Conservation (phyloP, 2,113 vertebrate genomes). For the Oncorhynchus tshawytscha region DNA sequence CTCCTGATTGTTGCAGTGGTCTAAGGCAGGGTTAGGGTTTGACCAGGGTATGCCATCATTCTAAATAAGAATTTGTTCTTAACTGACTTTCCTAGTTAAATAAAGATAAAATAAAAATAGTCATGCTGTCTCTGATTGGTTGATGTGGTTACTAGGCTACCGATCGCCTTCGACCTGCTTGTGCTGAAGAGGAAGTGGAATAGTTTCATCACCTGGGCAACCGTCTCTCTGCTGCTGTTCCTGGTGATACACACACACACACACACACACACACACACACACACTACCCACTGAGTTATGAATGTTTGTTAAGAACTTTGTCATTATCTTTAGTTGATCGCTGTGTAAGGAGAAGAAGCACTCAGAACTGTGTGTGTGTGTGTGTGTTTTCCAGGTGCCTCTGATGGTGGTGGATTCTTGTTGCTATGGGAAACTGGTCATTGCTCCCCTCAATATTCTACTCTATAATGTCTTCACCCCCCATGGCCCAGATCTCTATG, state of each 20-base stretch:
- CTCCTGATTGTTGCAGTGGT: no score
- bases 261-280: background rate
- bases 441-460: slow-evolving; percentile 93
- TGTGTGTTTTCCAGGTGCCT: slow-evolving; percentile 77
- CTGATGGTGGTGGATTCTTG: slow-evolving; percentile 90
- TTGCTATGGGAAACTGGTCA: slow-evolving; percentile 91
- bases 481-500: slow-evolving; percentile 95
- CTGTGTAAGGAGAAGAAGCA: background rate
- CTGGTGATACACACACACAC: slow-evolving; percentile 80
- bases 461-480: slow-evolving; percentile 94
- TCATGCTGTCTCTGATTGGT: background rate
- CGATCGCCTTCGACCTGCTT: slow-evolving; percentile 91
- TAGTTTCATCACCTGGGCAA: slow-evolving; percentile 84
- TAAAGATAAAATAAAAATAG: no score
- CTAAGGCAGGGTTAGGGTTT: no score
- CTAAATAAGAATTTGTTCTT: no score
- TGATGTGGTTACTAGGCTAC: slow-evolving; percentile 70
- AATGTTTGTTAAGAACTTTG: no score
- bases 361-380: slow-evolving; percentile 11
- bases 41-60: no score
- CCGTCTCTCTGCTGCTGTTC: slow-evolving; percentile 82
- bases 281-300: background rate
- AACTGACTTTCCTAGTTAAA: background rate
- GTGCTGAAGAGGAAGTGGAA: slow-evolving; percentile 87
- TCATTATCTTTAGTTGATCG: no score